Base-by-base conservation (phyloP, 2,888 invertebrate genomes). In the Netelia virgata region DNA sequence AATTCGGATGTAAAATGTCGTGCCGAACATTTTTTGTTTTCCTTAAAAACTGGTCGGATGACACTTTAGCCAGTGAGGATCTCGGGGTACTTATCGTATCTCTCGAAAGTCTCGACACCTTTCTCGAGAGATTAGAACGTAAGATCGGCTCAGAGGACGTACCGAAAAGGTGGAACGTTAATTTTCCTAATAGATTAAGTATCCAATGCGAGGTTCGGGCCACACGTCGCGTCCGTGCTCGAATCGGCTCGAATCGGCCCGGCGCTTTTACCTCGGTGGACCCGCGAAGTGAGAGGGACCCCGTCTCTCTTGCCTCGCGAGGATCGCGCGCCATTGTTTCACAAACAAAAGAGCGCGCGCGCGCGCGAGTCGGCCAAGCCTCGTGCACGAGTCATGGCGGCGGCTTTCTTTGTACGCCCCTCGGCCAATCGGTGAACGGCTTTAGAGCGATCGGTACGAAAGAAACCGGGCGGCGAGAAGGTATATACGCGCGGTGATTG, bases 331-430 rank as follows among this genome's bases (percentile, higher is more conserved):
- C 92, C 91, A 93, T 93, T 93, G 93, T 93, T 93, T 93, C 92
- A 91, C 92, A 92, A 93, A 93, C 93, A 93, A 93, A 92, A 93
- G 93, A 89, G 69, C 77, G 83, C 84, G 80, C 84, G 83, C 84
- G 80, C 84, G 80, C 84, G 84, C 79, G 78, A 89, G 89, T 88
- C 89, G 88, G 91, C 88, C 78, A 78, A 74, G 82, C 73, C 70
- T 74, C 70, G 82, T 70, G 83, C 91, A 91, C 92, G 90, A 92
- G 93, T 93, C 93, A 93, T 92, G 92, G 93, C 93, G 93, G 93
- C 93, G 92, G 93, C 90, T 88, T 86, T 90, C 93, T 93, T 93
- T 93, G 93, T 92, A 92, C 92, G 91, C 91, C 91, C 92, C 91
- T 90, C 88, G 90, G 87, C 93, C 93, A 93, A 93, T 93, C 90